Percentiles rank a stretch among this genome's conserved stretches.
Conservation (phyloP, 2,113 vertebrate species). For the Petrocephalus microphthalmus region DNA sequence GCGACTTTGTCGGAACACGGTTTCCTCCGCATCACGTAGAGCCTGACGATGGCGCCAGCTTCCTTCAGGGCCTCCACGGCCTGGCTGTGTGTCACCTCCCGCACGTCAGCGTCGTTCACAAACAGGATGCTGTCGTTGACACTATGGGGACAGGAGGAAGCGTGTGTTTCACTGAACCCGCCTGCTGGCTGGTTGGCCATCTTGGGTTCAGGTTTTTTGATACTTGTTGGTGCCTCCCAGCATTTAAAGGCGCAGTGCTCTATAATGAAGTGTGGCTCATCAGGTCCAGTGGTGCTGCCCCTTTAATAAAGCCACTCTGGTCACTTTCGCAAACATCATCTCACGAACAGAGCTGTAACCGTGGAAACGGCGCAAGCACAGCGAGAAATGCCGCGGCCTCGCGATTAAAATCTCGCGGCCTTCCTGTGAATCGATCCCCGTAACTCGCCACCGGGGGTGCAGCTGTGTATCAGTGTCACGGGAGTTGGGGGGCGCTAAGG, state of each 20-base stretch:
- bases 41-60: conserved; percentile 79
- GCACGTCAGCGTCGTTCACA: conserved; percentile 79
- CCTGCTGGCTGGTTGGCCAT: not conserved
- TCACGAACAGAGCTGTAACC: not conserved
- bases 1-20: conserved; percentile 63
- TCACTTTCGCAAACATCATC: not conserved
- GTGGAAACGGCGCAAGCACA: not conserved
- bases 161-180: not conserved
- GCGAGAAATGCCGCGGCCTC: not conserved
- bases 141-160: conserved; percentile 44
- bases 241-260: not conserved
- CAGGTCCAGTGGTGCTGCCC: not conserved
- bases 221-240: not conserved
- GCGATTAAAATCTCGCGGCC: not conserved
- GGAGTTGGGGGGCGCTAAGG: not conserved
- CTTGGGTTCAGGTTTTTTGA: not conserved
- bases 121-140: conserved; percentile 84
- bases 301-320: not conserved
- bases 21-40: conserved; percentile 76
- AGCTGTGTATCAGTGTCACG: not conserved
- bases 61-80: conserved; percentile 85
- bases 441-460: not conserved
- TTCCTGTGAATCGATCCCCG: not conserved
- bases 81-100: conserved; percentile 79
- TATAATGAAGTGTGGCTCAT: not conserved